Percentiles rank a stretch among this genome's conserved stretches.
phyloP scores from a whole-genome alignment of 2,888 invertebrate species.

The Acrobasis repandana region DNA sequence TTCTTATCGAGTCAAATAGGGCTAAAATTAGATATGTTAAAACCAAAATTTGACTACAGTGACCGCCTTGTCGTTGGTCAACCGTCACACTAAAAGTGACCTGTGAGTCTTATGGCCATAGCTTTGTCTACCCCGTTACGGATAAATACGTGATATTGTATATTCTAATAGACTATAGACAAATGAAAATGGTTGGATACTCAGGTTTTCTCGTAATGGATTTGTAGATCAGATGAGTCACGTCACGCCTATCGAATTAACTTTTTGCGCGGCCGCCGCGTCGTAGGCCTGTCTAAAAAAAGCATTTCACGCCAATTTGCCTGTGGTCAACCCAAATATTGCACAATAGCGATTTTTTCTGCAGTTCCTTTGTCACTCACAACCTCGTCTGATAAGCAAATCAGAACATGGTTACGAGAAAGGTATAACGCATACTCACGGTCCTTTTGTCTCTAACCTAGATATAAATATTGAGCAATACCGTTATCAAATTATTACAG shows the following conservation, averaged over 20 bases:
- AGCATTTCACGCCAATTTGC: constrained; percentile 58
- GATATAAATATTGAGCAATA: constrained; percentile 80
- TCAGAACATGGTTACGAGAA: constrained; percentile 71
- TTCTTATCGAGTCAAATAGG: no score
- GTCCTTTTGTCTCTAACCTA: constrained; percentile 64
- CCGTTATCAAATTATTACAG: constrained; percentile 71
- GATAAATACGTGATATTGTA: no score
- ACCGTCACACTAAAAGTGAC: no score
- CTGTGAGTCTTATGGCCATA: no score
- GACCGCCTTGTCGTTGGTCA: no score
- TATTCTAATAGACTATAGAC: not conserved
- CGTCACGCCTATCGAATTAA: constrained; percentile 28
- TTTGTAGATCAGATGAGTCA: constrained; percentile 16
- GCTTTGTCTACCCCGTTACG: no score
- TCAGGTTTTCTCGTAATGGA: not conserved
- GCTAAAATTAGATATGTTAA: no score
- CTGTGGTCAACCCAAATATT: constrained; percentile 56
- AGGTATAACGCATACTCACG: constrained; percentile 64
- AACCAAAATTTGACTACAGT: no score
- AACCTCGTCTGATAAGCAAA: constrained; percentile 73
- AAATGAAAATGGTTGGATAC: not conserved
- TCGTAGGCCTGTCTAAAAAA: constrained; percentile 49
- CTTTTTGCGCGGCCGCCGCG: constrained; percentile 33
- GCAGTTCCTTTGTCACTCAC: constrained; percentile 70
- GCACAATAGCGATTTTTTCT: constrained; percentile 66